Evolutionary conservation across 2,797 vertebrate genomes (phyloP).

Genomic region (Basileuterus tristriatus): DNA sequence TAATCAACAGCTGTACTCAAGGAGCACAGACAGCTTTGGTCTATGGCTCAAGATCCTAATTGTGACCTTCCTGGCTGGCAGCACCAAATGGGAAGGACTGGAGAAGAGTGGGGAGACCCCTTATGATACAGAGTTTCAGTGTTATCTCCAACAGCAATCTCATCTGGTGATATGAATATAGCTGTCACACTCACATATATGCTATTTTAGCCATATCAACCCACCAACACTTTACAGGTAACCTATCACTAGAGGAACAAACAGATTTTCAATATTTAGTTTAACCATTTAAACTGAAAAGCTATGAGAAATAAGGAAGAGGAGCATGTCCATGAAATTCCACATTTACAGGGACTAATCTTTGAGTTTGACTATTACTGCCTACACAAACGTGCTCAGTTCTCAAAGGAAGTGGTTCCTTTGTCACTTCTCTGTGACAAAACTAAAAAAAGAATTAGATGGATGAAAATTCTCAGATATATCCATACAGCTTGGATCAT

Average conservation of each 20-base stretch:
- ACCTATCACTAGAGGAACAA: neutral
- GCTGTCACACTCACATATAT: neutral
- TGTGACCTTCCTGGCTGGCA: neutral
- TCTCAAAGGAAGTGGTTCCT: neutral
- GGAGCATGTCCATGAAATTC: neutral
- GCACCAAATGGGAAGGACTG: neutral
- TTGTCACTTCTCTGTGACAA: neutral
- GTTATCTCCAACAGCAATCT: neutral
- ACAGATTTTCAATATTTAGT: neutral
- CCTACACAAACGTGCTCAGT: neutral
- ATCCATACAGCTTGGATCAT: neutral
- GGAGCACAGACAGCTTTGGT: neutral
- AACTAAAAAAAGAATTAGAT: neutral
- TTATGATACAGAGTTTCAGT: accelerated
- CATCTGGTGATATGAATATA: neutral
- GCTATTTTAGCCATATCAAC: neutral
- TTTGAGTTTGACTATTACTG: neutral
- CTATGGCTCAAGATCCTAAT: neutral
- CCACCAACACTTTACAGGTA: neutral
- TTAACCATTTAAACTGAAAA: neutral
- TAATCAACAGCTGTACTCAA: neutral
- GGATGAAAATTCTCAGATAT: neutral
- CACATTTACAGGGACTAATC: neutral
- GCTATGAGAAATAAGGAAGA: neutral
- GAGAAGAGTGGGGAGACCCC: neutral